Base-by-base conservation (phyloP, 1,140 invertebrate genomes). In the Andricus grossulariae region DNA sequence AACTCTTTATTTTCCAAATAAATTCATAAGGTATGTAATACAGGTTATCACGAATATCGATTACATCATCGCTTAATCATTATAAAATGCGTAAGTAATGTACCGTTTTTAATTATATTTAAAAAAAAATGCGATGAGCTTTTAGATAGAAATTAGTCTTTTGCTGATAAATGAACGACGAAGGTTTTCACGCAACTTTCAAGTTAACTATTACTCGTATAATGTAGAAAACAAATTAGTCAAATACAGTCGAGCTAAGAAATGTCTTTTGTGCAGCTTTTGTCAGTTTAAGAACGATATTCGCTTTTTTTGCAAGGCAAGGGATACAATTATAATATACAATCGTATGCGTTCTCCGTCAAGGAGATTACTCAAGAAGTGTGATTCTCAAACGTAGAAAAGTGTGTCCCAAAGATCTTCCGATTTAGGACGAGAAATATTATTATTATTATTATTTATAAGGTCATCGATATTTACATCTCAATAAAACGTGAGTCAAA, bases 401-500 rank as follows among this genome's bases (percentile, higher is more conserved):
- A 16, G 13, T 39, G 39, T 66, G 2, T 66, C 12, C 6, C 15
- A 45, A 66, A n/a, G 3, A 15, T n/a, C 25, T 15, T 66, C 16
- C 11, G 21, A 32, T 32, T 66, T 16, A 39, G 39, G 8, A 39
- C 39, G 8, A 39, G 39, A 39, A 39, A 39, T 5, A n/a, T 32
- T 39, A 66, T 15, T 8, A 66, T 13, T 21, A 25, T 66, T 13
- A 15, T 45, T 66, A 66, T 66, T 32, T 45, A 66, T 32, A 66
- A 66, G 25, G n/a, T 16, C 16, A 45, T 66, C 32, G 3, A 66
- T 66, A 66, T 66, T 39, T 66, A 66, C 60, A 66, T 39, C 12
- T 66, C 12, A 7, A 13, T 15, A 32, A 15, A 21, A 60, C 25
- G 60, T 66, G 15, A 66, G 39, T 39, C 12, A 2, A 39, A 66